Conservation (phyloP, 2,797 vertebrate genomes). For the Diplodus puntazzo region DNA sequence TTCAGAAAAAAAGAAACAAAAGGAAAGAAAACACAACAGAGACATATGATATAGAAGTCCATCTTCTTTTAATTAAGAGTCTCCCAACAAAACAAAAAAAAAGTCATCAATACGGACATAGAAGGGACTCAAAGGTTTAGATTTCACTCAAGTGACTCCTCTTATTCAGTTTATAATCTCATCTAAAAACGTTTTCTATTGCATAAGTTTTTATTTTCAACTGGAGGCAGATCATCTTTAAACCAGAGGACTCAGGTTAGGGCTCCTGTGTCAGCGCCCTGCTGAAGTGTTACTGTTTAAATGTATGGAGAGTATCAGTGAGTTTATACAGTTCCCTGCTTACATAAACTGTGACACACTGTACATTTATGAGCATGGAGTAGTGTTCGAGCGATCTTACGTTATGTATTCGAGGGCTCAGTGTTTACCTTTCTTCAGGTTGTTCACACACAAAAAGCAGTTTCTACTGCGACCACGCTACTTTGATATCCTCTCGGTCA, state of each 20-base stretch:
- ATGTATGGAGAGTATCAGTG: conserved; percentile 20
- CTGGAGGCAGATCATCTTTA: conserved; percentile 22
- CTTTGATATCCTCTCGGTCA: conserved; percentile 69
- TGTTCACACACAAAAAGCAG: conserved; percentile 34
- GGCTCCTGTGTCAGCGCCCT: conserved; percentile 13
- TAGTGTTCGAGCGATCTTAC: conserved; percentile 33
- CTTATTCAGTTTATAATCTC: background rate
- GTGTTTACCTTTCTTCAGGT: conserved; percentile 46
- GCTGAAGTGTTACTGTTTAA: conserved; percentile 48
- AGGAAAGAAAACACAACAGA: background rate
- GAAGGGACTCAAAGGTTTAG: background rate
- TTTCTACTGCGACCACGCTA: conserved; percentile 24
- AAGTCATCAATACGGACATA: background rate
- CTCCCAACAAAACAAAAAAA: background rate
- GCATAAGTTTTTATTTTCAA: conserved; percentile 14
- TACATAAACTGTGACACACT: conserved; percentile 41
- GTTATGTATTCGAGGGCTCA: conserved; percentile 38
- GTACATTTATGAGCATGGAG: conserved; percentile 35
- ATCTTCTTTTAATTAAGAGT: background rate
- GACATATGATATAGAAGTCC: background rate
- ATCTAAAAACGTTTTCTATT: background rate
- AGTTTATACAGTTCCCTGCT: conserved; percentile 8
- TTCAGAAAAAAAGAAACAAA: background rate
- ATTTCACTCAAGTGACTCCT: background rate
- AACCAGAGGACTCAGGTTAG: conserved; percentile 17